phyloP scores from a whole-genome alignment of 2,113 vertebrate species.

The Apteryx mantelli region DNA sequence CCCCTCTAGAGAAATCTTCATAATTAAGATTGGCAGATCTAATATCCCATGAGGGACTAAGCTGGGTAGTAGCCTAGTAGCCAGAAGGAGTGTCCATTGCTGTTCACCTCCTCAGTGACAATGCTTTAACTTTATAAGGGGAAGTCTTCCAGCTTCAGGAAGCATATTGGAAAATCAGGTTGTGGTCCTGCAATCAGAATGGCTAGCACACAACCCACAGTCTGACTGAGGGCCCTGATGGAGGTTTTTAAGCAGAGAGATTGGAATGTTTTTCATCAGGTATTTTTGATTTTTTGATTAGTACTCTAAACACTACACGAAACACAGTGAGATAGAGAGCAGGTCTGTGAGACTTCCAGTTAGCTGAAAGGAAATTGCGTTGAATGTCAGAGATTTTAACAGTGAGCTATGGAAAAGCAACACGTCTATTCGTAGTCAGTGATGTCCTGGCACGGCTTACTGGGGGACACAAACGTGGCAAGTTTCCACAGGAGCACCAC shows the following conservation, averaged over 20 bases:
- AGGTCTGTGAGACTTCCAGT: neutral
- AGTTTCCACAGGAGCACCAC: neutral
- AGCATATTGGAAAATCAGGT: rapidly evolving
- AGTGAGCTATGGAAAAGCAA: constrained; percentile 41
- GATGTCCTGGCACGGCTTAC: neutral
- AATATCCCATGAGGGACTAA: neutral
- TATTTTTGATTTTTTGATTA: neutral
- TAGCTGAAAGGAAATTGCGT: neutral
- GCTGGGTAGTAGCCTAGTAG: neutral
- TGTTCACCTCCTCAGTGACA: neutral
- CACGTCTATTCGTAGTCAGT: neutral
- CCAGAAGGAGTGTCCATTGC: neutral
- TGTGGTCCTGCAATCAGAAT: neutral
- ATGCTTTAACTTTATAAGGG: neutral
- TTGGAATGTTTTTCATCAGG: neutral
- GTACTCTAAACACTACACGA: neutral
- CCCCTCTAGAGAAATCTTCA: neutral
- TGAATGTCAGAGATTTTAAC: constrained; percentile 18
- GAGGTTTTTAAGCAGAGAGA: neutral
- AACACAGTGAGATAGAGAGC: neutral
- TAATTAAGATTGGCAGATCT: neutral
- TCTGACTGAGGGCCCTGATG: neutral
- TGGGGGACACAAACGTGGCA: neutral
- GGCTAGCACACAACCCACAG: rapidly evolving
- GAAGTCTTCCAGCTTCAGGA: neutral